Evolutionary conservation across 1,140 invertebrate genomes (phyloP).

Genomic region (Eriocheir sinensis): DNA sequence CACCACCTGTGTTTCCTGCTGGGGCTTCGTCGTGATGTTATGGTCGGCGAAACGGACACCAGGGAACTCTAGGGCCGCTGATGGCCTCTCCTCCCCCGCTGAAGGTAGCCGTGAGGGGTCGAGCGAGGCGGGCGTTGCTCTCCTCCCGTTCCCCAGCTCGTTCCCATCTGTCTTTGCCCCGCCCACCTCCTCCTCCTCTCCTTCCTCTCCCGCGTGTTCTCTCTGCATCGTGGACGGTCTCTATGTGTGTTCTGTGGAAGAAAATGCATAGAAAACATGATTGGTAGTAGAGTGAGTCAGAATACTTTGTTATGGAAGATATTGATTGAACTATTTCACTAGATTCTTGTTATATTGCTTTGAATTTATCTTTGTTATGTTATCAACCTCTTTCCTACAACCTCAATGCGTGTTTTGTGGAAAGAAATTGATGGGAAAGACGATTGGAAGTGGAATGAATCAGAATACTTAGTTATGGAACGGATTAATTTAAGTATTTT

Average conservation of each 20-base stretch:
- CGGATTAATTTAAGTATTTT: too few species aligned
- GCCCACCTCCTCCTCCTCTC: background rate
- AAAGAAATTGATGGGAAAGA: too few species aligned
- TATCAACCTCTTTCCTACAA: background rate
- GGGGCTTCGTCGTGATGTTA: conserved; percentile 65
- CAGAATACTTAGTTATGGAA: too few species aligned
- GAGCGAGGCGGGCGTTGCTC: background rate
- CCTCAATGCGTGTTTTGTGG: background rate
- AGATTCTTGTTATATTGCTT: background rate
- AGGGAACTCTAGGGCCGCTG: conserved; percentile 59
- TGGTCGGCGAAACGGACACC: conserved; percentile 68
- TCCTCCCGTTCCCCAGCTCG: background rate
- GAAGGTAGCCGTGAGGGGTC: background rate
- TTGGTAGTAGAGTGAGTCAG: background rate
- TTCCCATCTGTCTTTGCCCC: background rate
- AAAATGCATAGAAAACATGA: background rate
- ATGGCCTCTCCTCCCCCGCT: conserved; percentile 55
- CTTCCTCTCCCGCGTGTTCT: background rate
- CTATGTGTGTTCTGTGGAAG: background rate
- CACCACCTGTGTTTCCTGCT: conserved; percentile 67
- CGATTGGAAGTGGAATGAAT: too few species aligned
- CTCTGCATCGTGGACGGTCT: background rate
- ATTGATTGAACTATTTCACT: background rate
- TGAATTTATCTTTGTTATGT: background rate
- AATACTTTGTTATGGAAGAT: background rate